These are phyloP conservation scores for Bruchidius siliquastri DNA, from an alignment of 2,888 invertebrate species.

Conservation along the genomic window DNA sequence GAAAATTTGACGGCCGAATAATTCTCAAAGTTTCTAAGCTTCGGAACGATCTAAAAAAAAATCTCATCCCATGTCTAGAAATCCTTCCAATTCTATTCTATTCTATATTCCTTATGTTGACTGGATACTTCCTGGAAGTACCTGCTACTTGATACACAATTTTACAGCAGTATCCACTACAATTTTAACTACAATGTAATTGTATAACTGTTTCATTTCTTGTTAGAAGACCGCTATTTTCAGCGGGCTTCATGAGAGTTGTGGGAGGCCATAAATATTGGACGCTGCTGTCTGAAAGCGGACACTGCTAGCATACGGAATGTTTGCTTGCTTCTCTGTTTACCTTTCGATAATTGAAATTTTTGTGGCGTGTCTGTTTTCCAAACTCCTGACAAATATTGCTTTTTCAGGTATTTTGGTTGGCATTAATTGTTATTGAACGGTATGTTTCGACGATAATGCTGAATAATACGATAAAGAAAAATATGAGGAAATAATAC, in stretches of 20 bases:
- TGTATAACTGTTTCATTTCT: not conserved
- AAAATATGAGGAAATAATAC: too few species aligned
- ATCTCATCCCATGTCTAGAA: too few species aligned
- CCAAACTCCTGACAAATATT: not conserved
- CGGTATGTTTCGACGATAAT: too few species aligned
- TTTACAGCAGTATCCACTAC: too few species aligned
- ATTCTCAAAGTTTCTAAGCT: too few species aligned
- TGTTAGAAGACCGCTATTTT: not conserved
- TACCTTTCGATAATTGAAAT: not conserved
- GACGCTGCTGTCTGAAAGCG: not conserved
- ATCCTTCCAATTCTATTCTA: too few species aligned
- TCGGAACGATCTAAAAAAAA: too few species aligned
- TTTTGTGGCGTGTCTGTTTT: not conserved
- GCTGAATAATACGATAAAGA: too few species aligned
- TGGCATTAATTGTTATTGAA: not conserved
- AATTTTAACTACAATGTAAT: not conserved
- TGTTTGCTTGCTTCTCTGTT: not conserved
- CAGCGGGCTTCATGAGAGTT: not conserved
- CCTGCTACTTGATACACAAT: too few species aligned
- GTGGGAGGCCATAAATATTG: not conserved
- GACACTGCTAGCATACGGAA: not conserved
- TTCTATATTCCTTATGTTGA: too few species aligned
- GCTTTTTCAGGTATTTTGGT: not conserved
- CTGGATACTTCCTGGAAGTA: too few species aligned
- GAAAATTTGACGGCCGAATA: too few species aligned